Base-by-base conservation (phyloP, 2,888 invertebrate genomes). In the Clanis bilineata region DNA sequence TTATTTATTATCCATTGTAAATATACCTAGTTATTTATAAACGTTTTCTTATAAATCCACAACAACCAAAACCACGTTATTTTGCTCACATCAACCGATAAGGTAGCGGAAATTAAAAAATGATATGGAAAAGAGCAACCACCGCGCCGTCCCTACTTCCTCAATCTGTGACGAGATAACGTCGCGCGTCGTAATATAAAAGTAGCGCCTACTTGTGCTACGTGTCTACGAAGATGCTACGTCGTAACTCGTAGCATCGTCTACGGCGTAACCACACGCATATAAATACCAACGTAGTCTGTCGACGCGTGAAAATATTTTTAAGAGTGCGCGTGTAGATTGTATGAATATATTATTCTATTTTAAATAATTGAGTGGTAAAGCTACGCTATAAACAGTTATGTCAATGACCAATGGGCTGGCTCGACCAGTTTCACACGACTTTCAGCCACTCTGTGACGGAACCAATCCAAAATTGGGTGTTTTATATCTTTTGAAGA, bases 161-260 rank as follows among this genome's bases (percentile, higher is more conserved):
- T 51, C 51, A 51, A 51, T 51, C 51, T 18, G 51, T 15, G 32
- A 51, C 32, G 51, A 32, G 51, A 51, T 51, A 51, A 51, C 32
- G 51, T 28, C 36, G 25, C 25, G 25, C 25, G 25, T 25, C 25
- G 25, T 25, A 25, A 51, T 32, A 18, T 51, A 51, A 51, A 51
- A 51, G 9, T 51, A 28, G 47, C 47, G n/a, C 25, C 51, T 51
- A 51, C 51, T 51, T 51, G 18, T 51, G 51, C 51, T 18, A 32
- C 32, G 51, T 32, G 51, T 32, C 47, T 51, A 51, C 51, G 10
- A 51, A 51, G 32, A 32, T 32, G 51, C 51, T 51, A 51, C 51
- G 51, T 18, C 32, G 47, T 41, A 41, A 18, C 36, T 36, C 44
- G 45, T 22, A 12, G 45, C 45, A 23, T 23, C 51, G 28, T 28